phyloP scores from a whole-genome alignment of 2,888 invertebrate genomes.

The Patella pellucida region DNA sequence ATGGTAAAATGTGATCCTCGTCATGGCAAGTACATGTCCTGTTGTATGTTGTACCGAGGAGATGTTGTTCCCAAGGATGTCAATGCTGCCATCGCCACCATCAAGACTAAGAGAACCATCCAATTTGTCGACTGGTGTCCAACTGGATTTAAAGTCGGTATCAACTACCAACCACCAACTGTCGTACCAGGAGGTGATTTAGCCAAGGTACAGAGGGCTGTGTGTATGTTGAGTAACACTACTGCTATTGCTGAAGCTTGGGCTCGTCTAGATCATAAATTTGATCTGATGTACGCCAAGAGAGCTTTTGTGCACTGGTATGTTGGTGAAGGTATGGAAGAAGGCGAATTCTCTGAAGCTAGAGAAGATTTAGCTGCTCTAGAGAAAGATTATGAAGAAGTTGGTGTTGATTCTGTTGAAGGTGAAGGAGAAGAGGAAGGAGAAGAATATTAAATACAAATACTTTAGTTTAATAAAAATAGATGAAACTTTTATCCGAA shows the following conservation, averaged over 20 bases:
- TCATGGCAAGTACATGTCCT: conserved; percentile 73
- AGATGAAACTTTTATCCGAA: no score
- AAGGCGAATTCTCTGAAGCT: no score
- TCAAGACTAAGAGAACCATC: conserved; percentile 66
- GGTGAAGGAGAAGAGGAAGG: no score
- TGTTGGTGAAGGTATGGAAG: conserved; percentile 68
- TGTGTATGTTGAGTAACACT: conserved; percentile 87
- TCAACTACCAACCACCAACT: conserved; percentile 86
- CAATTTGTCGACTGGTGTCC: conserved; percentile 68
- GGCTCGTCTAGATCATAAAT: conserved; percentile 84
- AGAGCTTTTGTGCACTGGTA: conserved; percentile 85
- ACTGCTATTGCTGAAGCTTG: conserved; percentile 93
- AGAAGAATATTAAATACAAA: no score
- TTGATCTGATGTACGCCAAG: conserved; percentile 84
- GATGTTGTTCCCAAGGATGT: conserved; percentile 69
- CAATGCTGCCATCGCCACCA: conserved; percentile 65
- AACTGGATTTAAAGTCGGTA: conserved; percentile 75
- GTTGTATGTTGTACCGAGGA: conserved; percentile 70
- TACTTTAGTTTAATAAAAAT: no score
- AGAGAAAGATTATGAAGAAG: no score
- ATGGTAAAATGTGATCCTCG: conserved; percentile 71
- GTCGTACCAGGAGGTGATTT: conserved; percentile 84
- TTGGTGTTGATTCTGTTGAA: no score
- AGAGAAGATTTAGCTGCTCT: no score
- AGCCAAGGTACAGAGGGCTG: conserved; percentile 73